A percentile compares a stretch with the other conserved stretches of the same genome.
Evolutionary conservation across 2,888 invertebrate species (phyloP).

Genomic region (Drosophila kambysellisi): DNA sequence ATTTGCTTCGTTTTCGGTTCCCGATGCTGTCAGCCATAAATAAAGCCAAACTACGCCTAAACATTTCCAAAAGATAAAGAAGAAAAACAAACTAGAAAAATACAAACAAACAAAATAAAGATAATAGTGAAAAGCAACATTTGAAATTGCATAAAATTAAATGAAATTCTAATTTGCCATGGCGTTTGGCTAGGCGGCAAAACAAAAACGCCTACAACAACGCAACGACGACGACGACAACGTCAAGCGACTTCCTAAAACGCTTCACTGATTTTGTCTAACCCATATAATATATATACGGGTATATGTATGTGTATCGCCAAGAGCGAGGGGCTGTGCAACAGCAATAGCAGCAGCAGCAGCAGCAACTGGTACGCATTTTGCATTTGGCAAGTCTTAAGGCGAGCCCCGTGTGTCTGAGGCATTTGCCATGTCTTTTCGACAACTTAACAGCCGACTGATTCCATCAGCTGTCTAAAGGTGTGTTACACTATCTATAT

Average conservation of each 20-base stretch:
- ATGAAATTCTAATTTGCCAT: slow-evolving; percentile 73
- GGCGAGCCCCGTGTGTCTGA: slow-evolving; percentile 47
- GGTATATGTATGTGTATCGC: slow-evolving; percentile 8
- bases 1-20: slow-evolving; percentile 47
- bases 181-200: slow-evolving; percentile 53
- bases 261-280: slow-evolving; percentile 77
- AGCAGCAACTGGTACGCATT: slow-evolving; percentile 58
- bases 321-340: slow-evolving; percentile 7
- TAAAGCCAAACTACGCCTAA: slow-evolving; percentile 64
- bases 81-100: slow-evolving; percentile 13
- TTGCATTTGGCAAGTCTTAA: slow-evolving; percentile 56
- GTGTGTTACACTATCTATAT: slow-evolving; percentile 35
- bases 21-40: slow-evolving; percentile 67
- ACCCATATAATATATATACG: slow-evolving; percentile 52
- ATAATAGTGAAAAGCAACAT: slow-evolving; percentile 40
- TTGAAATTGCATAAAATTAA: slow-evolving; percentile 77
- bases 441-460: slow-evolving; percentile 73
- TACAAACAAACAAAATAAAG: slow-evolving; percentile 22
- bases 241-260: slow-evolving; percentile 73
- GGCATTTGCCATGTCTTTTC: slow-evolving; percentile 47
- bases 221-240: slow-evolving; percentile 32
- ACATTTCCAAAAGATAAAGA: slow-evolving; percentile 60
- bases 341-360: slow-evolving; percentile 1
- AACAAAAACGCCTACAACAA: slow-evolving; percentile 68
- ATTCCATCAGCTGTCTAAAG: slow-evolving; percentile 57